Percentiles rank a stretch among this genome's conserved stretches.
Evolutionary conservation across 1,140 invertebrate genomes (phyloP).

Genomic region (Latrodectus geometricus): DNA sequence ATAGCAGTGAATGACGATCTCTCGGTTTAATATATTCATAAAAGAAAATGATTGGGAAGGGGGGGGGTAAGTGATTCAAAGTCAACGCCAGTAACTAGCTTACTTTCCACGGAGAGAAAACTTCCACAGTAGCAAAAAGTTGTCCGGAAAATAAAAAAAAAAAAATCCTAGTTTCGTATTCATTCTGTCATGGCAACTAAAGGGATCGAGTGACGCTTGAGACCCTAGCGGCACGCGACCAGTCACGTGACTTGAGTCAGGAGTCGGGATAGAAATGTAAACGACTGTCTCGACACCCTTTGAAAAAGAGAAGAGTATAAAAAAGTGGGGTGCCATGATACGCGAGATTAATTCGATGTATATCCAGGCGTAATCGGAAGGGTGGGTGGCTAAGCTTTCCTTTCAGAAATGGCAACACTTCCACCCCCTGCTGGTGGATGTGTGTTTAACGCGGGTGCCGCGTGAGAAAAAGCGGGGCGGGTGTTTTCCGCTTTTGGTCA

Average conservation of each 20-base stretch:
- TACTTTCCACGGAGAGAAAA: not conserved
- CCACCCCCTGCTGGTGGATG: not conserved
- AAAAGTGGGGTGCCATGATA: conserved; percentile 25
- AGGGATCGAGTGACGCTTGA: not conserved
- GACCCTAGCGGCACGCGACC: conserved; percentile 6
- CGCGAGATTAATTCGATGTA: conserved; percentile 42
- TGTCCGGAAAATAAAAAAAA: not conserved
- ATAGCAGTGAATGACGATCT: not conserved
- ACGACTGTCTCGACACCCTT: conserved; percentile 9
- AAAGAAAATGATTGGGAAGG: not conserved
- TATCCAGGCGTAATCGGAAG: conserved; percentile 47
- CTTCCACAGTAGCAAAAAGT: not conserved
- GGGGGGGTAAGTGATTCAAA: not conserved
- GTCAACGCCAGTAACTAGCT: not conserved
- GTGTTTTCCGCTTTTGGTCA: conserved; percentile 56
- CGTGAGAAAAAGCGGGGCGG: conserved; percentile 51
- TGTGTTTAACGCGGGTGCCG: conserved; percentile 25
- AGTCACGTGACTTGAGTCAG: conserved; percentile 21
- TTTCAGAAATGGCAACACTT: conserved; percentile 26
- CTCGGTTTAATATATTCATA: conserved; percentile 1
- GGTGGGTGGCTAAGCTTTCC: not conserved
- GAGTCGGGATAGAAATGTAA: conserved; percentile 46
- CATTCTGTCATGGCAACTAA: not conserved
- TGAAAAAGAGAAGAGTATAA: not conserved
- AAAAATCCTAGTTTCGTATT: conserved; percentile 14